Evolutionary conservation across 2,113 vertebrate species (phyloP).

Genomic region (Cynocephalus volans): DNA sequence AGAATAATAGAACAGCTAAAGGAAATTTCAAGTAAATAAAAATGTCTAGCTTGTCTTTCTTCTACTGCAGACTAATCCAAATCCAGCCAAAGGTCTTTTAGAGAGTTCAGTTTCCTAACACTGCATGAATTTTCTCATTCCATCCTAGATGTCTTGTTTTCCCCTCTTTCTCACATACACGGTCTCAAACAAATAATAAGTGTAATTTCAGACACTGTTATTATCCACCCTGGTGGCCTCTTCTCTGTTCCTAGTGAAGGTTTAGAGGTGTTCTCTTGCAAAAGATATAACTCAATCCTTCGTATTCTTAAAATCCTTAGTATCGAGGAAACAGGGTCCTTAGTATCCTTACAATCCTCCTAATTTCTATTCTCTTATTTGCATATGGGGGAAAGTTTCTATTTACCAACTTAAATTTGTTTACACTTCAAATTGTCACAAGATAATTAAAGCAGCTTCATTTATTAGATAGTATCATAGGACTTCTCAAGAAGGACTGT

Average conservation of each 20-base stretch:
- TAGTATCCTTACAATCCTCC: not conserved
- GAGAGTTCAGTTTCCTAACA: not conserved
- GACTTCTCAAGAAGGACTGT: not conserved
- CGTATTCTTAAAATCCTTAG: not conserved
- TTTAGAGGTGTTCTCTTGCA: not conserved
- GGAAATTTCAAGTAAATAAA: not conserved
- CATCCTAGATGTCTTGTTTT: not conserved
- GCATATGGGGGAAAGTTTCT: not conserved
- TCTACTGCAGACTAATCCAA: not conserved
- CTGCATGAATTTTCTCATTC: slow-evolving; percentile 33
- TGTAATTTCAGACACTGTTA: not conserved
- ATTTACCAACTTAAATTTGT: not conserved
- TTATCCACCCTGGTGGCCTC: not conserved
- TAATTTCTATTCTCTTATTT: not conserved
- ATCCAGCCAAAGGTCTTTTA: not conserved
- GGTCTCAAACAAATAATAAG: not conserved
- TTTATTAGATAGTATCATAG: not conserved
- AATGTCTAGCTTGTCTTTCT: not conserved
- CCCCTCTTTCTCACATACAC: not conserved
- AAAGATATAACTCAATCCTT: not conserved
- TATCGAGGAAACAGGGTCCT: too few species aligned
- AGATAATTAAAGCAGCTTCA: not conserved
- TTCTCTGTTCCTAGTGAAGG: not conserved
- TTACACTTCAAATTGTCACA: not conserved
- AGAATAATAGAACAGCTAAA: not conserved